phyloP scores from a whole-genome alignment of 2,113 vertebrate species.

The Apteryx owenii region DNA sequence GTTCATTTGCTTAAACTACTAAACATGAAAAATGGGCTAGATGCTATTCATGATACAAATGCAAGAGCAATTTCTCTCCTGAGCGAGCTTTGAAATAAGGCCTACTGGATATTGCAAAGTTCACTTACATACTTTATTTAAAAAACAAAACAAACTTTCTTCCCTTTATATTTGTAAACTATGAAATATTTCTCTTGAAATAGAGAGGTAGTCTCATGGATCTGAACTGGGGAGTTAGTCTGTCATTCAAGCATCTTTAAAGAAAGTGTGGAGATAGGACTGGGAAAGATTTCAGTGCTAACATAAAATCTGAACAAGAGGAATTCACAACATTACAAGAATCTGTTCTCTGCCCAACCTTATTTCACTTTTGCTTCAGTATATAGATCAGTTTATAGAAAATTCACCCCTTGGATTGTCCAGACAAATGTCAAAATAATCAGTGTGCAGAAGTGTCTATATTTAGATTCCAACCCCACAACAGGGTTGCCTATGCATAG shows the following conservation, averaged over 20 bases:
- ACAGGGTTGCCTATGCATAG: not conserved
- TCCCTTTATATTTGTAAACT: not conserved
- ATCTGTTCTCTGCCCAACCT: not conserved
- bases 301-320: not conserved
- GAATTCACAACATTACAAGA: not conserved
- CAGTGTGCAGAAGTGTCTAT: not conserved
- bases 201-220: not conserved
- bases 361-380: not conserved
- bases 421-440: not conserved
- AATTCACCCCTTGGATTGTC: not conserved
- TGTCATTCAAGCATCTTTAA: not conserved
- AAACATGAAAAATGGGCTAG: not conserved
- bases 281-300: not conserved
- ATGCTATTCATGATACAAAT: not conserved
- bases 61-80: not conserved
- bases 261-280: not conserved
- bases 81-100: constrained; percentile 14
- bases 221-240: not conserved
- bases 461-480: not conserved
- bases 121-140: not conserved
- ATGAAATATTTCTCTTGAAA: not conserved
- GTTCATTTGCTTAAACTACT: not conserved
- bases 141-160: not conserved
- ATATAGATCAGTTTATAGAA: not conserved
- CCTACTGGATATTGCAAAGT: not conserved